phyloP scores from a whole-genome alignment of 2,113 vertebrate species.

The Myiozetetes cayanensis region DNA sequence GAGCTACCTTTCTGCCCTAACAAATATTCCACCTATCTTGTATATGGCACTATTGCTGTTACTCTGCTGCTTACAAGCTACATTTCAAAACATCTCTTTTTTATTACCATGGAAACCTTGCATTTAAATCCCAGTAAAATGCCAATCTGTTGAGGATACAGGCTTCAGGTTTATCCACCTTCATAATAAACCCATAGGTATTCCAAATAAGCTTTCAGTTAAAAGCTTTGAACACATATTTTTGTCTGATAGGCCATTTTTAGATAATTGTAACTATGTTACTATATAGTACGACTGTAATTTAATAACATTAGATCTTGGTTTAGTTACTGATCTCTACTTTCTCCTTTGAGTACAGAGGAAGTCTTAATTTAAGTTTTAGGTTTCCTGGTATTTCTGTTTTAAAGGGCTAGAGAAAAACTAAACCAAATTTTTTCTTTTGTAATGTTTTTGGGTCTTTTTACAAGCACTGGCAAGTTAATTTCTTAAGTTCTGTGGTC shows the following conservation, averaged over 20 bases:
- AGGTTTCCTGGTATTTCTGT: background rate
- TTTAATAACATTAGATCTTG: background rate
- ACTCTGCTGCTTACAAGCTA: background rate
- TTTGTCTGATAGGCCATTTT: background rate
- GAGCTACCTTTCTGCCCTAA: background rate
- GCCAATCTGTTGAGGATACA: background rate
- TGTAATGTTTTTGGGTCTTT: background rate
- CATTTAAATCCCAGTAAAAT: background rate
- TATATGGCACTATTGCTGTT: background rate
- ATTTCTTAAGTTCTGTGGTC: background rate
- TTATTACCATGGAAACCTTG: background rate
- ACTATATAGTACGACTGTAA: background rate
- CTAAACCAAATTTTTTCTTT: background rate
- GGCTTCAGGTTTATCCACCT: background rate
- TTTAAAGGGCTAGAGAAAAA: background rate
- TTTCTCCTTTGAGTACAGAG: background rate
- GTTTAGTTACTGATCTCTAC: background rate
- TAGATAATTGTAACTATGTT: background rate
- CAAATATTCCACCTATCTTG: background rate
- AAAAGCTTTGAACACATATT: background rate
- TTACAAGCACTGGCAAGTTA: background rate
- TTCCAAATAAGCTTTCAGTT: background rate
- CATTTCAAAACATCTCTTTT: background rate
- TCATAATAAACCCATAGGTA: background rate
- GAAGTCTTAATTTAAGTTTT: background rate